Base-by-base conservation (phyloP, 2,888 invertebrate species). In the Eurois occulta region DNA sequence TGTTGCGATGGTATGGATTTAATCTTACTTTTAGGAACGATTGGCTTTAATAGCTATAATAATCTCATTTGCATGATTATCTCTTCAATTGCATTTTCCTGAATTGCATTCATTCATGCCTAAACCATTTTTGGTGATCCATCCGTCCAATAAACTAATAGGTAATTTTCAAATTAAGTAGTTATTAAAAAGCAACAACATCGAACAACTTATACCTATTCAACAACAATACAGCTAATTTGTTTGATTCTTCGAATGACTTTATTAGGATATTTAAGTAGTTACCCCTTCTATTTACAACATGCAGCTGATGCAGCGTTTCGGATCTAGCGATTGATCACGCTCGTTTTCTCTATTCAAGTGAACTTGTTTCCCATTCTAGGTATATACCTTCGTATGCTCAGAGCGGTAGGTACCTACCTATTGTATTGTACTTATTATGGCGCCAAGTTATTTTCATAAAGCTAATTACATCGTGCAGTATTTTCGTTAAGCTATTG, bases 281-380 rank as follows among this genome's bases (percentile, higher is more conserved):
- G 41, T 35, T 35, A 72, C n/a, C 41, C 41, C 35, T 74, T 74
- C 28, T 38, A 60, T 46, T 52, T 52, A 8, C 52, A 55, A 55
- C 52, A 55, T n/a, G 11, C n/a, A 55, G 52, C 52, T 55, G 11
- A 55, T 73, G n/a, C 41, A 69, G 28, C 5, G 21, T 58, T 43
- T 74, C 21, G 10, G n/a, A 58, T 58, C 43, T 58, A 72, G 43
- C 35, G n/a, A 72, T 74, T 72, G 43, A 58, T n/a, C 41, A 35
- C n/a, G 1, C 58, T 43, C 6, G 72, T 72, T 72, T 72, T n/a
- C n/a, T 43, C 38, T 52, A 41, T 70, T 73, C 24, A 52, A 70
- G 16, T 41, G 24, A 48, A 68, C n/a, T 46, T 46, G 35, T 69
- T 72, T 48, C 48, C 21, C 28, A 38, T 28, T 72, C 21, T 48